Evolutionary conservation across 1,140 invertebrate genomes (phyloP), one percentile per base, ranked within the genome.

Genomic region (Neodiprion pinetum): DNA sequence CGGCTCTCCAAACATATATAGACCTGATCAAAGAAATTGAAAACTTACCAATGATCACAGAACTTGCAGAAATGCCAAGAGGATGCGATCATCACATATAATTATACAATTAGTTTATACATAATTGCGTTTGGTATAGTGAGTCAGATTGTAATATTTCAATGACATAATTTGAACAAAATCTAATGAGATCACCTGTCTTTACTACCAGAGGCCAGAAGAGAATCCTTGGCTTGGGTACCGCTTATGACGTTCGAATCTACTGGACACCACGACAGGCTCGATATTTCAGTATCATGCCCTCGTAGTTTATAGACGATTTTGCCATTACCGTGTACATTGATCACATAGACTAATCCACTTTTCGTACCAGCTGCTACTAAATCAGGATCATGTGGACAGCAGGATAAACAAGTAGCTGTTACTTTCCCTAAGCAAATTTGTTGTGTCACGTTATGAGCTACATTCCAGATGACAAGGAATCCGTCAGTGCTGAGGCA

Each of bases 191-290:
- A 67, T 75, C 80, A 88, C 85, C 86, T 86, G 77, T 90, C 89
- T 80, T 88, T 90, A 23, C 84, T 86, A 28, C 88, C 90, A 71
- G 90, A 90, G 67, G 91, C 91, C 71, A 92, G 82, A 23, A 92
- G 79, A 69, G 86, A 85, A 74, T 90, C 89, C 77, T 82, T 86
- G 48, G 79, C 75, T 17, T 78, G 70, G 74, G 75, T 76, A 65
- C 77, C 76, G 75, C 50, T 80, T 40, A 92, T 81, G 70, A 92
- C 80, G 85, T 91, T 91, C 48, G 85, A 77, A 50, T 90, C 83
- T 23, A 87, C 83, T 12, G 94, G 94, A 88, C 94, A 95, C 94
- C 94, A 96, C 48, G 91, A 91, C 40, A 96, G 76, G 77, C 91
- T 92, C 9, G 91, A 83, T 67, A 95, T 90, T 79, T 94, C 92